phyloP scores from a whole-genome alignment of 1,140 invertebrate genomes.

The Ridgeia piscesae region DNA sequence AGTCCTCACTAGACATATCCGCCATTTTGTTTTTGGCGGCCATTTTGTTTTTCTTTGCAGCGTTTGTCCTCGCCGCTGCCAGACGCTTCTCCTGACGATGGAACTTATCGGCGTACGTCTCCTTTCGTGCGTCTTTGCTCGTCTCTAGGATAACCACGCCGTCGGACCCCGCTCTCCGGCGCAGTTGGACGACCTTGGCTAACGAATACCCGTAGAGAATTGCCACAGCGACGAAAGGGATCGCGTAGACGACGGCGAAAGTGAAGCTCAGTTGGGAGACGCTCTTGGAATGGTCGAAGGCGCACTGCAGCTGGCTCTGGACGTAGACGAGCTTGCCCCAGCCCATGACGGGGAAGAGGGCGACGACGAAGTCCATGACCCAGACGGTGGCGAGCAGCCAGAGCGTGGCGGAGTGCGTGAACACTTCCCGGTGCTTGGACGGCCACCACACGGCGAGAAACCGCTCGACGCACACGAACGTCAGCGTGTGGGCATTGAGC shows the following conservation, averaged over 20 bases:
- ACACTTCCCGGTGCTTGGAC: background rate
- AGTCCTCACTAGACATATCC: background rate
- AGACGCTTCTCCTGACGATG: background rate
- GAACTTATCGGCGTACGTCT: slow-evolving; percentile 11
- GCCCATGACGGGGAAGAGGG: slow-evolving; percentile 5
- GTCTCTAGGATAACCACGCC: background rate
- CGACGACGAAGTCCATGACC: background rate
- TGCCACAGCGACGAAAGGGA: background rate
- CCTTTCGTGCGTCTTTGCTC: background rate
- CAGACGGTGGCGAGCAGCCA: background rate
- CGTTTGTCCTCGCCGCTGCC: background rate
- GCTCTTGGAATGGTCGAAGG: slow-evolving; percentile 5
- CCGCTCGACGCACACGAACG: background rate
- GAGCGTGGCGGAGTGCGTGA: background rate
- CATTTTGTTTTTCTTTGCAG: background rate
- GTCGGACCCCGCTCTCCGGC: background rate
- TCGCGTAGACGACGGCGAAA: background rate
- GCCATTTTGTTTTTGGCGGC: background rate
- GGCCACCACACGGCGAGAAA: background rate
- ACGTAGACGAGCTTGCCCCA: slow-evolving; percentile 8
- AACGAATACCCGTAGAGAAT: background rate
- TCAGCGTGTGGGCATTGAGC: background rate
- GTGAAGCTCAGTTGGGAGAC: slow-evolving; percentile 6
- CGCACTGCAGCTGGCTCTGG: background rate
- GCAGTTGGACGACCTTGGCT: background rate